Base-by-base conservation (phyloP, 2,113 vertebrate genomes). In the Microtus richardsoni region DNA sequence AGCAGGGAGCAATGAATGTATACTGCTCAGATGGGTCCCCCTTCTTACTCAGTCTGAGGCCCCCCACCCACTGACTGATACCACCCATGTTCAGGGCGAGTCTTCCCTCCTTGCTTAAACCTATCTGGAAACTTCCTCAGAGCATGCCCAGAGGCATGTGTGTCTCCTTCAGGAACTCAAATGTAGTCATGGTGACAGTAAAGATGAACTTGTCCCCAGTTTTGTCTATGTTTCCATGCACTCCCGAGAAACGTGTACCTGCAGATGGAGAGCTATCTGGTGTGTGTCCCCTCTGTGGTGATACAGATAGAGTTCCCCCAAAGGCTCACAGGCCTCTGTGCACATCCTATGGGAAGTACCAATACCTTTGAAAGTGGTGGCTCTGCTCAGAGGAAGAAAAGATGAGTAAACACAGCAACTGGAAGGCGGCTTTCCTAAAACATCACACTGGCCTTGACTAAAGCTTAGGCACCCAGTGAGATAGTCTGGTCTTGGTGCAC, bases 281-380 rank as follows among this genome's bases (percentile, higher is more conserved):
- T 86, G 41, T 85, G 58, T 62, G 83, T 21, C 12, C 62, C 60
- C 22, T 22, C 17, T 22, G 41, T 24, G 36, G 12, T 4, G 33
- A 3, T 47, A 41, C 7, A 66, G 41, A 44, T 21, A 10, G 58
- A 16, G 14, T 30, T 64, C 62, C 14, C 13, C 36, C n/a, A 62
- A 83, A 44, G 39, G n/a, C 80, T 83, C 58, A 41, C 62, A 58
- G n/a, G 58, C n/a, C 12, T 83, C 80, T 62, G 80, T 26, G 39
- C 33, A 11, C 1, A 1, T 28, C 4, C 7, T 3, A 7, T n/a
- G 5, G 33, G 70, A 28, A 13, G 44, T 9, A 7, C 21, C 39
- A 14, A 30, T 11, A n/a, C 22, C 13, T 28, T 22, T 13, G 54
- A 24, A 14, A n/a, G 52, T 28, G 7, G 16, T 3, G 6, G 22